Evolutionary conservation across 2,888 invertebrate genomes (phyloP), one percentile per base, ranked within the genome.

Genomic region (Dynastes tityus): DNA sequence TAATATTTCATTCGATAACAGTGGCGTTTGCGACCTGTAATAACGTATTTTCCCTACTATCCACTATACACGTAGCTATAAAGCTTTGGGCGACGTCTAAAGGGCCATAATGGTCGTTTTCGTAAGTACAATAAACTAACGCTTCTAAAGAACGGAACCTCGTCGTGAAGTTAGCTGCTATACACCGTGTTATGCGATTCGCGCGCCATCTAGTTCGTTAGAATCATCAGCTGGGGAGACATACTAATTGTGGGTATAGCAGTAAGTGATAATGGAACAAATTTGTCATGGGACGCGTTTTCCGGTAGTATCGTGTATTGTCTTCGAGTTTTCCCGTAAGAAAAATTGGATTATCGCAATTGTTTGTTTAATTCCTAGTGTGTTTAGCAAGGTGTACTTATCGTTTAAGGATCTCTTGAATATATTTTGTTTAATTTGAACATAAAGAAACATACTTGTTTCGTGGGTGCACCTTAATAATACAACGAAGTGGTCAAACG

Each of bases 121-220:
- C 65, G 55, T 13, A 22, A 37, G n/a, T 32, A 65, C 22, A 65
- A 65, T 65, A 65, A 65, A 65, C 29, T 40, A 65, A 65, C 37
- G 65, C 16, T 37, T 64, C 40, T 13, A 8, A n/a, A 65, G 65
- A 65, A 55, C 6, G 22, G n/a, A 22, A 55, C 22, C 1, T 16
- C 4, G 16, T 45, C 45, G 45, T 45, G 55, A 16, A 55, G n/a
- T n/a, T 6, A 2, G 55, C n/a, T 16, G n/a, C 6, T 55, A 13
- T 16, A n/a, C 2, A 6, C 8, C 2, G n/a, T 55, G 2, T 22
- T n/a, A 11, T 16, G 55, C 55, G 55, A 55, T 55, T 55, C 55
- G 16, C 16, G n/a, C 16, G 16, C 16, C 55, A 8, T 55, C 22
- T 22, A 55, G 11, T 55, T 55, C 2, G 55, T 1, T n/a, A 22